A percentile compares a stretch with the other conserved stretches of the same genome.
Evolutionary conservation across 2,888 invertebrate genomes (phyloP).

Genomic region (Peribatodes rhomboidaria): DNA sequence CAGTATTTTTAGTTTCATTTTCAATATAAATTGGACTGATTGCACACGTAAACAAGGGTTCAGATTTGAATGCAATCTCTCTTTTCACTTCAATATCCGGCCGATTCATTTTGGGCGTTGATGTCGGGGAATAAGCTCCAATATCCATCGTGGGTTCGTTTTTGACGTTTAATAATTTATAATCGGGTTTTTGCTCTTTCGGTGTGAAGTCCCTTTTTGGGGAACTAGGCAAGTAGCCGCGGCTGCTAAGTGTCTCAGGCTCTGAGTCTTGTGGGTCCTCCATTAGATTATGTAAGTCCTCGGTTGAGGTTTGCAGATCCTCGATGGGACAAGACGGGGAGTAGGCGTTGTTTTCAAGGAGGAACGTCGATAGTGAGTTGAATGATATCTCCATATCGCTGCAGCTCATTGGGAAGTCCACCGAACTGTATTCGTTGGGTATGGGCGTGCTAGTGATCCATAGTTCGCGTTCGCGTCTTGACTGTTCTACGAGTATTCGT

Average conservation of each 20-base stretch:
- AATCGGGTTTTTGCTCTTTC: not conserved
- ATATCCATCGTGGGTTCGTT: slow-evolving; percentile 32
- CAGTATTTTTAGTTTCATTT: not conserved
- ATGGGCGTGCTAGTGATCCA: slow-evolving; percentile 25
- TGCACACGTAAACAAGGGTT: slow-evolving; percentile 14
- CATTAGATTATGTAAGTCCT: not conserved
- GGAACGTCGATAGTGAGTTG: slow-evolving; percentile 33
- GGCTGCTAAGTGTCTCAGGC: not conserved
- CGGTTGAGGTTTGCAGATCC: not conserved
- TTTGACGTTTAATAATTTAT: slow-evolving; percentile 27
- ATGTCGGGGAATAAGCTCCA: slow-evolving; percentile 36
- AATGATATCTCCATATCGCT: slow-evolving; percentile 34
- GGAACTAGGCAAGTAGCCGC: slow-evolving; percentile 21
- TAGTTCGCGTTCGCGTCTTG: slow-evolving; percentile 6
- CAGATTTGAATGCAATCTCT: slow-evolving; percentile 31
- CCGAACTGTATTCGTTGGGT: slow-evolving; percentile 29
- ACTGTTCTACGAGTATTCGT: slow-evolving; percentile 38
- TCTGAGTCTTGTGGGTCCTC: not conserved
- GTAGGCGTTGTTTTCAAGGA: slow-evolving; percentile 28
- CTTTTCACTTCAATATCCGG: slow-evolving; percentile 19
- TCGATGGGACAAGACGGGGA: slow-evolving; percentile 19
- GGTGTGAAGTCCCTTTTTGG: slow-evolving; percentile 1
- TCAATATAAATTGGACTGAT: slow-evolving; percentile 19
- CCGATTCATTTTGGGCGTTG: not conserved
- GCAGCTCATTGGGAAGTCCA: slow-evolving; percentile 25